Conservation (phyloP, 2,797 vertebrate genomes). For the Anabacerthia variegaticeps region DNA sequence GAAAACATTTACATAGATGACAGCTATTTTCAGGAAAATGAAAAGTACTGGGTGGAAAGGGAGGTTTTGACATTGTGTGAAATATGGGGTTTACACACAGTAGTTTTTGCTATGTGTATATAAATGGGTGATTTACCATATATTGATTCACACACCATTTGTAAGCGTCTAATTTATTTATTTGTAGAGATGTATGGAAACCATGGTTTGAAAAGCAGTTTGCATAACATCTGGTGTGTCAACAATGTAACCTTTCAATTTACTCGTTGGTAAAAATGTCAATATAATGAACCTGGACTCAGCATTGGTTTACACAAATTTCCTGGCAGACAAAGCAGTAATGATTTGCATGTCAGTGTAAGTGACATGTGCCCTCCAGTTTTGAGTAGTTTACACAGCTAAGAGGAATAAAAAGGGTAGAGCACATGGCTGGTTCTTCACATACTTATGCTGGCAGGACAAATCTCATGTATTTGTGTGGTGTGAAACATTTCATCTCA, state of each 20-base stretch:
- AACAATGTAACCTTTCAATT: constrained; percentile 60
- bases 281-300: constrained; percentile 55
- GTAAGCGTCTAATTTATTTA: constrained; percentile 53
- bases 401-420: constrained; percentile 13
- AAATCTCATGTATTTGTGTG: neutral
- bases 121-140: constrained; percentile 48
- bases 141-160: constrained; percentile 48
- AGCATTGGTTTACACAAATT: constrained; percentile 60
- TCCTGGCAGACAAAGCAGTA: constrained; percentile 67
- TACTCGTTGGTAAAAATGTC: constrained; percentile 58
- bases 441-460: neutral
- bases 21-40: constrained; percentile 51
- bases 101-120: constrained; percentile 39
- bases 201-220: constrained; percentile 23
- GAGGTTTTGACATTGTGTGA: constrained; percentile 47
- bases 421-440: neutral
- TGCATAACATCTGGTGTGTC: constrained; percentile 63
- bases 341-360: constrained; percentile 62
- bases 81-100: constrained; percentile 50
- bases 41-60: constrained; percentile 44
- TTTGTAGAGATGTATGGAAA: constrained; percentile 54
- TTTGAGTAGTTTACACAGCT: constrained; percentile 45
- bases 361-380: constrained; percentile 56
- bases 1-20: constrained; percentile 51
- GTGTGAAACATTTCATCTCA: neutral